Base-by-base conservation (phyloP, 2,113 vertebrate genomes). In the Scalopus aquaticus region DNA sequence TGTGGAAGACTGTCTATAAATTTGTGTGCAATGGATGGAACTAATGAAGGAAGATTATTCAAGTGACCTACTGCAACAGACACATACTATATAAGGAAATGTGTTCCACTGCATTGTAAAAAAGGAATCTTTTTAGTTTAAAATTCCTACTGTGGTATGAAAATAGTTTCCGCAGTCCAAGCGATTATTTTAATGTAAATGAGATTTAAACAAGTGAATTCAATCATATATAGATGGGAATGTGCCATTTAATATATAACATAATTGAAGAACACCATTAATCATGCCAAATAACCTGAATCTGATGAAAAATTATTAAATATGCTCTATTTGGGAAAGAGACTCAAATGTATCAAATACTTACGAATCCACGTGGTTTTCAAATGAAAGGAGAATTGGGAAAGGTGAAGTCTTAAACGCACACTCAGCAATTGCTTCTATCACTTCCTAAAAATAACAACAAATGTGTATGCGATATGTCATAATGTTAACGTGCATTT, bases 331-430 rank as follows among this genome's bases (percentile, higher is more conserved):
- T 69, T 9, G 12, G 42, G 37, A 35, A 85, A 67, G 86, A 73
- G 80, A 80, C 1, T 60, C 24, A 26, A 39, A n/a, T 3, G 35
- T 67, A 22, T 9, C 35, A 80, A 94, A 90, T 98, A 99, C 99
- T 99, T 98, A 99, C 99, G 99, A 99, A 98, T 99, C 99, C 96
- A 99, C 99, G 0, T 99, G 99, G 97, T 99, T 99, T 98, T 99
- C 99, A 96, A 99, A 99, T 39, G 99, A 99, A 92, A 99, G 98
- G 93, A 99, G 99, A 96, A 99, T 96, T 5, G 99, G 99, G 72
- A 99, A 99, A 32, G 99, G 99, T 0, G 99, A 99, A 15, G 99
- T 99, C 99, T 99, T 99, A 98, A 99, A 99, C 51, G 99, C 99
- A 95, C 99, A 99, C 88, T 99, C 99, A 49, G 99, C 99, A 46